Conservation (phyloP, 2,888 invertebrate genomes). For the Drosophila algonquin region DNA sequence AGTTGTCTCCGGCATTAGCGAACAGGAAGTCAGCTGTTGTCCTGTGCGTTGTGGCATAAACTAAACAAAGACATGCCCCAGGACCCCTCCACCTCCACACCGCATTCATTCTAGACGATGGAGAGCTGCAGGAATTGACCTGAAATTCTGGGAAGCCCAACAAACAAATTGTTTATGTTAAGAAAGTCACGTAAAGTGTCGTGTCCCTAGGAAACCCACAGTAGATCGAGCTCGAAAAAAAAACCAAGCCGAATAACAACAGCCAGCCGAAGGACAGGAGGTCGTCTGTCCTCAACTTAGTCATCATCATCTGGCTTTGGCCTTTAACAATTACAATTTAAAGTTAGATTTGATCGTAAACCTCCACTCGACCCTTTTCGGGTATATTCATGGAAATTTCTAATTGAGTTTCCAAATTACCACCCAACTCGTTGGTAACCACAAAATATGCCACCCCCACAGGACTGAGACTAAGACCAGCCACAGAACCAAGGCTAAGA, state of each 20-base stretch:
- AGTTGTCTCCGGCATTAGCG: conserved; percentile 43
- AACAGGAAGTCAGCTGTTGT: conserved; percentile 39
- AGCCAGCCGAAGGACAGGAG: conserved; percentile 3
- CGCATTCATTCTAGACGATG: conserved; percentile 8
- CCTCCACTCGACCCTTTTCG: conserved; percentile 27
- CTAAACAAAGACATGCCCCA: conserved; percentile 36
- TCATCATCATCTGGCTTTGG: background rate
- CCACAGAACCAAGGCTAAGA: background rate
- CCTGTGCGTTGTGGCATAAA: conserved; percentile 29
- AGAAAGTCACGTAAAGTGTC: conserved; percentile 51
- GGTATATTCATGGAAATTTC: conserved; percentile 32
- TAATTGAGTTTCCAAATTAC: conserved; percentile 40
- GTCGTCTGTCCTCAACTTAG: conserved; percentile 3
- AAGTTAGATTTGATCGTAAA: conserved; percentile 20
- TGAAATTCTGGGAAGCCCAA: conserved; percentile 33
- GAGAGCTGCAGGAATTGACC: conserved; percentile 1
- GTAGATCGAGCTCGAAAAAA: conserved; percentile 11
- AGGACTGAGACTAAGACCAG: conserved; percentile 19
- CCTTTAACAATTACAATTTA: background rate
- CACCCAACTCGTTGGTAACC: conserved; percentile 24
- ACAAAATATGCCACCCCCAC: conserved; percentile 41
- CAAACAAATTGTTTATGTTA: conserved; percentile 51
- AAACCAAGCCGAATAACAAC: conserved; percentile 5
- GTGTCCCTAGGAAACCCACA: conserved; percentile 34
- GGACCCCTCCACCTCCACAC: conserved; percentile 7